Evolutionary conservation across 2,113 vertebrate genomes (phyloP).

Genomic region (Cairina moschata): DNA sequence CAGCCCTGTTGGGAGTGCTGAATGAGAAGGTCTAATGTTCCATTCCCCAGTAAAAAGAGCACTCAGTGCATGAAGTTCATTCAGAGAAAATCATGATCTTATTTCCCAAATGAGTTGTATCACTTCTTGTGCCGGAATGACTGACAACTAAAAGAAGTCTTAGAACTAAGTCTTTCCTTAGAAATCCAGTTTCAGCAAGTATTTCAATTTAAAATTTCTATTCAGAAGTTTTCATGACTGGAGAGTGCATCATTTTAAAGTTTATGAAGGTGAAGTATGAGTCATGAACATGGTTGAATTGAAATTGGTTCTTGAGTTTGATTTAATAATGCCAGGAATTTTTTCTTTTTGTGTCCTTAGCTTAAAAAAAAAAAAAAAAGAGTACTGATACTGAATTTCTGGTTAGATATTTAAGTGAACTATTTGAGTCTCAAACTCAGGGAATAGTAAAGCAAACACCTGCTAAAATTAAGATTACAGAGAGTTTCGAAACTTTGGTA

Average conservation of each 20-base stretch:
- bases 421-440: background rate
- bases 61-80: background rate
- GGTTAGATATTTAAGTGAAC: background rate
- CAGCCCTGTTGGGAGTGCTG: background rate
- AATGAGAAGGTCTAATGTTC: slow-evolving; percentile 10
- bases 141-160: slow-evolving; percentile 14
- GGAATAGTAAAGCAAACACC: background rate
- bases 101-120: slow-evolving; percentile 17
- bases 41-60: background rate
- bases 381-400: background rate
- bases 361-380: background rate
- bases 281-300: background rate
- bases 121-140: background rate
- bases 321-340: background rate
- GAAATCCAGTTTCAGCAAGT: slow-evolving; percentile 6
- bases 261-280: slow-evolving; percentile 5
- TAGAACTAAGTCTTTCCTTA: background rate
- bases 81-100: background rate
- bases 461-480: background rate
- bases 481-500: background rate
- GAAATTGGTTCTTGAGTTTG: background rate
- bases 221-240: background rate
- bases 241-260: background rate
- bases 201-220: background rate
- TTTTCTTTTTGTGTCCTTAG: background rate